Evolutionary conservation across 2,113 vertebrate species (phyloP).

Genomic region (Holacanthus passer): DNA sequence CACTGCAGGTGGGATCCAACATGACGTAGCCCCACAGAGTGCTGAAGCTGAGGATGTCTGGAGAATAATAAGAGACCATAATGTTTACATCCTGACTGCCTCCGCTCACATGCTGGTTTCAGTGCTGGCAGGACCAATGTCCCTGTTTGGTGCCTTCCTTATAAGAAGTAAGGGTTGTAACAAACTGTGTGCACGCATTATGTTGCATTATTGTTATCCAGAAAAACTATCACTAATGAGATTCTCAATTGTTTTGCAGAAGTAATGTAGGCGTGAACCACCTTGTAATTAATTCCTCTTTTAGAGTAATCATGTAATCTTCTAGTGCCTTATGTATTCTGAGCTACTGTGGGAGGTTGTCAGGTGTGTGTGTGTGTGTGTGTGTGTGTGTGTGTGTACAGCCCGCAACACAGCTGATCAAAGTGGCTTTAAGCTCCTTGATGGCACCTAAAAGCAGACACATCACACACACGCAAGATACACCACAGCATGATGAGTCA

Average conservation of each 20-base stretch:
- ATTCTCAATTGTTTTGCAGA: background rate
- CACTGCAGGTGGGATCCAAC: conserved; percentile 56
- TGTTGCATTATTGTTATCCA: background rate
- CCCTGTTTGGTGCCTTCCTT: background rate
- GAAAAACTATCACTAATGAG: background rate
- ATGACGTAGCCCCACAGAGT: conserved; percentile 2
- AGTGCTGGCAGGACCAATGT: background rate
- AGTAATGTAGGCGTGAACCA: background rate
- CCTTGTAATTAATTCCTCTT: background rate
- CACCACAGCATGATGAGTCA: conserved; percentile 68
- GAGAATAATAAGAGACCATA: background rate
- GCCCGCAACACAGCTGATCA: conserved; percentile 46
- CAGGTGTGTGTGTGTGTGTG: background rate
- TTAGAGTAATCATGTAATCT: background rate
- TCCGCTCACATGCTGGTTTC: background rate
- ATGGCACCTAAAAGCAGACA: conserved; percentile 16
- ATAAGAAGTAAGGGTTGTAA: background rate
- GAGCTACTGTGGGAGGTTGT: conserved; percentile 16
- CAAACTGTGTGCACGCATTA: background rate
- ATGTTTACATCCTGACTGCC: conserved; percentile 58
- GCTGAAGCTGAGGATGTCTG: background rate
- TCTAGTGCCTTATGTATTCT: background rate
- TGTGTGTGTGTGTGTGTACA: conserved; percentile 25
- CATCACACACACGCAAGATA: conserved; percentile 18
- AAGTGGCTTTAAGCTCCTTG: conserved; percentile 40